Evolutionary conservation across 2,888 invertebrate genomes (phyloP).

Genomic region (Ochlodes sylvanus): DNA sequence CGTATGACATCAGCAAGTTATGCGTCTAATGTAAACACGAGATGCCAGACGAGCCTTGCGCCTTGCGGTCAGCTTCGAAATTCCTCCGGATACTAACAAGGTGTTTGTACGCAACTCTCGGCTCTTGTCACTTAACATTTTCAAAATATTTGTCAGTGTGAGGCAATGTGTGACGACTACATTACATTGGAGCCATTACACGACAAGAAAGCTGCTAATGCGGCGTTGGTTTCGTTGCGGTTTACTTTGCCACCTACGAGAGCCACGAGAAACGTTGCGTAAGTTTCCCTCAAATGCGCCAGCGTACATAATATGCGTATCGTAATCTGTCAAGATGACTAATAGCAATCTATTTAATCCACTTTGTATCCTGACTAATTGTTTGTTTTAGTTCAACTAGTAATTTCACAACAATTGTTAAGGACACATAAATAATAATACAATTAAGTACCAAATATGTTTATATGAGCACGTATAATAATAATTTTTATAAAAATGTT

Average conservation of each 20-base stretch:
- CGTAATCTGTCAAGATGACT: slow-evolving; percentile 27
- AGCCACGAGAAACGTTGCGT: slow-evolving; percentile 49
- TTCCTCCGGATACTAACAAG: slow-evolving; percentile 20
- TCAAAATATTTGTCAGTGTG: slow-evolving; percentile 41
- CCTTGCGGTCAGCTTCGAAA: slow-evolving; percentile 41
- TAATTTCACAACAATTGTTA: background rate
- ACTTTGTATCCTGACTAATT: slow-evolving; percentile 11
- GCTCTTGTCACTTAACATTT: slow-evolving; percentile 27
- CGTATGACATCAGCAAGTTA: slow-evolving; percentile 75
- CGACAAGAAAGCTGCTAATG: slow-evolving; percentile 49
- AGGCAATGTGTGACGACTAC: slow-evolving; percentile 51
- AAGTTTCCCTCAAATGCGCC: slow-evolving; percentile 52
- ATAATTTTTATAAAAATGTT: too few species aligned
- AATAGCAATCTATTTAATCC: slow-evolving; percentile 12
- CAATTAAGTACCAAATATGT: too few species aligned
- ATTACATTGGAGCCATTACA: slow-evolving; percentile 53
- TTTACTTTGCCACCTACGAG: slow-evolving; percentile 48
- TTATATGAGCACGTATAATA: too few species aligned
- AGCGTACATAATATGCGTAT: slow-evolving; percentile 36
- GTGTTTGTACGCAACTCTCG: slow-evolving; percentile 12
- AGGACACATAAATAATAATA: background rate
- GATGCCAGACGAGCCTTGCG: slow-evolving; percentile 44
- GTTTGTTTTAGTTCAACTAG: background rate
- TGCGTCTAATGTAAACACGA: slow-evolving; percentile 66
- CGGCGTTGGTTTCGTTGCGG: slow-evolving; percentile 49